Evolutionary conservation across 1,140 invertebrate genomes (phyloP), one percentile per base, ranked within the genome.

Genomic region (Macrotrachela quadricornifera): DNA sequence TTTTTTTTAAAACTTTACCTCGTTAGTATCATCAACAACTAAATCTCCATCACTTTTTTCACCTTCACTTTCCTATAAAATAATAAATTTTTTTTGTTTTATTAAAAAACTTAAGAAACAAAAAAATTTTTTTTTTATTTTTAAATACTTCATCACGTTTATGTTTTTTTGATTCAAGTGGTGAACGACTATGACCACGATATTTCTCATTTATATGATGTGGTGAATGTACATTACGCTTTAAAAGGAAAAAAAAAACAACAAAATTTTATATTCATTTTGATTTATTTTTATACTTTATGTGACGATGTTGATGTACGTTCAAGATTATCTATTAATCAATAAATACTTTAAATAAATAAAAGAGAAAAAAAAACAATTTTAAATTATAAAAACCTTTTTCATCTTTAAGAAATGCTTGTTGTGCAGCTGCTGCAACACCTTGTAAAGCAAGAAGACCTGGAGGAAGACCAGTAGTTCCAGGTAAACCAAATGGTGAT

Each of bases 11-110:
- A 57, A 12, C 59, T 60, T 64, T 60, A 80, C 82, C 73, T 85
- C 83, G 64, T 83, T 83, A 41, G 82, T 82, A 64, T 85, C 84
- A 69, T 90, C 85, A 21, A 90, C 85, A 47, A 90, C 84, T 51
- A 90, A 71, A 63, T 90, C 84, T 70, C 85, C 80, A 69, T 92
- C 86, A 64, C 74, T 76, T 71, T 86, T 90, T 69, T 92, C 87
- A 52, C 83, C 86, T 71, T 92, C 87, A 74, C 85, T 88, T 63
- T 88, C 84, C 85, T 90, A 75, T 54, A 70, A 77, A 76, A 70
- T 55, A 14, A 51, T 41, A 46, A 54, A 30, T 30, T 4, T 30
- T 30, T 30, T 30, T 30, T 30, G 21, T 30, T n/a, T n/a, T n/a
- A n/a, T n/a, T n/a, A n/a, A n/a, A n/a, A n/a, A n/a, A n/a, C n/a